Conservation (phyloP, 1,140 invertebrate genomes). For the Microvelia longipes region DNA sequence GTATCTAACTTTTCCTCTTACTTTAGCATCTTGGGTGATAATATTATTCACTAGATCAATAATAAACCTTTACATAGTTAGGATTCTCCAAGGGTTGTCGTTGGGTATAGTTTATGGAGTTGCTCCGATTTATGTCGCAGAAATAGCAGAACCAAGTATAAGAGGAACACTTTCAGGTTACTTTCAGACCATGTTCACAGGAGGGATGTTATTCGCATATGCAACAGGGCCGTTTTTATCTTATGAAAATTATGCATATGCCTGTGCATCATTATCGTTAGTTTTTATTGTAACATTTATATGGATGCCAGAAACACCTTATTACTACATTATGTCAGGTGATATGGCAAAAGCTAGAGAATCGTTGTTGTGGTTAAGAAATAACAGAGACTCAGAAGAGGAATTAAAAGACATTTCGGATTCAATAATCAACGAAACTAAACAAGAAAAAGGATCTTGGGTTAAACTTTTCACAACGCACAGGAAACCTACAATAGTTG, state of each 20-base stretch:
- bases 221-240: slow-evolving; percentile 51
- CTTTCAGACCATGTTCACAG: slow-evolving; percentile 57
- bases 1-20: slow-evolving; percentile 54
- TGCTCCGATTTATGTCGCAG: slow-evolving; percentile 70
- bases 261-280: slow-evolving; percentile 42
- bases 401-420: slow-evolving; percentile 17
- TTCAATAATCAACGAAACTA: slow-evolving; percentile 11
- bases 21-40: slow-evolving; percentile 50
- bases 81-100: slow-evolving; percentile 39
- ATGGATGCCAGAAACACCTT: slow-evolving; percentile 69
- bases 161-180: slow-evolving; percentile 43
- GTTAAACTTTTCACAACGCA: slow-evolving; percentile 11
- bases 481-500: slow-evolving; percentile 13
- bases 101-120: slow-evolving; percentile 58
- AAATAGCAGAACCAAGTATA: slow-evolving; percentile 41
- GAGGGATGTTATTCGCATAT: slow-evolving; percentile 64
- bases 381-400: slow-evolving; percentile 6
- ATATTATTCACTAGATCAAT: slow-evolving; percentile 30
- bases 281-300: slow-evolving; percentile 48
- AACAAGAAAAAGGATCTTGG: slow-evolving; percentile 5
- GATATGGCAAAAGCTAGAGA: slow-evolving; percentile 42
- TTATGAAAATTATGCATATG: slow-evolving; percentile 46
- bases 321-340: slow-evolving; percentile 44
- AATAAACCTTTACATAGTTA: slow-evolving; percentile 36
- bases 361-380: slow-evolving; percentile 48